Percentiles rank a stretch among this genome's conserved stretches.
Conservation (phyloP, 1,140 invertebrate genomes). For the Agrilus planipennis region DNA sequence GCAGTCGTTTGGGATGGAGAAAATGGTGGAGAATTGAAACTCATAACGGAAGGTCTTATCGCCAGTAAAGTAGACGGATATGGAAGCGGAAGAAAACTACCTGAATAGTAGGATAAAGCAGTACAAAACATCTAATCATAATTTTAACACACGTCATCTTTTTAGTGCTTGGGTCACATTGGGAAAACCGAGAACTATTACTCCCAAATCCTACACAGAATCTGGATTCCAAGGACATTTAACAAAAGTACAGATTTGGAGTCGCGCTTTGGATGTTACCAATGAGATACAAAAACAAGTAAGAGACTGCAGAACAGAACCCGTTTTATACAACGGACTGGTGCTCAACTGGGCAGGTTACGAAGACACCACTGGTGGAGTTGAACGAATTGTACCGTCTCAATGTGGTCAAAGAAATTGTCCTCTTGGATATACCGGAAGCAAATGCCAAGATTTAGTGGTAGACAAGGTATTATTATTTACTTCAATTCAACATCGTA, state of each 20-base stretch:
- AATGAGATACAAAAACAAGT: conserved; percentile 90
- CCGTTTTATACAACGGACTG: conserved; percentile 75
- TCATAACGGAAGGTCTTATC: conserved; percentile 88
- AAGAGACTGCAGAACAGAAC: conserved; percentile 80
- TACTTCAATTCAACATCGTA: neutral
- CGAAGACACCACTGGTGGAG: conserved; percentile 76
- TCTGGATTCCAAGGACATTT: conserved; percentile 89
- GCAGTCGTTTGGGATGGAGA: conserved; percentile 87
- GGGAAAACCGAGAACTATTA: conserved; percentile 70
- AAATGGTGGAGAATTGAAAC: conserved; percentile 66
- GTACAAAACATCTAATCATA: conserved; percentile 7
- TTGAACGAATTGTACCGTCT: conserved; percentile 83
- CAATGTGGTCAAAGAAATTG: conserved; percentile 80
- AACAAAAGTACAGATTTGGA: conserved; percentile 92
- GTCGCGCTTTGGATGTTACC: conserved; percentile 75
- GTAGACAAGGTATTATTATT: conserved; percentile 57
- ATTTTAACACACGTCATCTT: conserved; percentile 18
- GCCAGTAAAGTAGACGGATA: conserved; percentile 81
- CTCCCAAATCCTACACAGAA: conserved; percentile 65
- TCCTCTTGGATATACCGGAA: conserved; percentile 69
- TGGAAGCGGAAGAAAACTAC: conserved; percentile 62
- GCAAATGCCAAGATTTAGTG: conserved; percentile 72
- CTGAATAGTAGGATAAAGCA: conserved; percentile 67
- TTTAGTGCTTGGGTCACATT: conserved; percentile 82
- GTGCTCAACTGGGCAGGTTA: conserved; percentile 88